Evolutionary conservation across 2,113 vertebrate species (phyloP).

Genomic region (Athene noctua): DNA sequence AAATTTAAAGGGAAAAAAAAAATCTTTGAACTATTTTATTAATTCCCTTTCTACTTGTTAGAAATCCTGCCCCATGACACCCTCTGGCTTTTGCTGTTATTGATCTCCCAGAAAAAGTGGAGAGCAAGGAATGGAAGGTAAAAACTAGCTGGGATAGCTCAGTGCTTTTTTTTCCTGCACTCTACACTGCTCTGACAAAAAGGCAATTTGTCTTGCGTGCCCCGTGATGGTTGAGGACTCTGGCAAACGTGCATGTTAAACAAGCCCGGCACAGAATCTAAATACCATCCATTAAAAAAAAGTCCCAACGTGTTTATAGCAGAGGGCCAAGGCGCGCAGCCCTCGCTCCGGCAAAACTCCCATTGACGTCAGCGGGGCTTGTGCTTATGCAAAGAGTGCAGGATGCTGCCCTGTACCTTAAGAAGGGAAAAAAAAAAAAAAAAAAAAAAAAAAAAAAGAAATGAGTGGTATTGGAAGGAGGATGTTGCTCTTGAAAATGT

Average conservation of each 20-base stretch:
- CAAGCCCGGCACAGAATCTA: slow-evolving; percentile 62
- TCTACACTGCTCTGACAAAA: slow-evolving; percentile 31
- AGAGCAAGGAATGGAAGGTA: not conserved
- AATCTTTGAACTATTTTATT: not conserved
- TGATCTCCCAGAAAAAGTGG: not conserved
- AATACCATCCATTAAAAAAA: slow-evolving; percentile 70
- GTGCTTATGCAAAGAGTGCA: not conserved
- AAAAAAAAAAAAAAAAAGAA: not conserved
- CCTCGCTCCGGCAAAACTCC: slow-evolving; percentile 1
- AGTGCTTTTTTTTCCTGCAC: slow-evolving; percentile 2
- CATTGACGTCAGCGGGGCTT: slow-evolving; percentile 21
- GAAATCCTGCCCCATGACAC: not conserved
- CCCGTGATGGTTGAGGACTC: slow-evolving; percentile 61
- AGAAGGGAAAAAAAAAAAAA: rapidly evolving
- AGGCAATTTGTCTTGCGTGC: slow-evolving; percentile 67
- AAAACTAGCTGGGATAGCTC: slow-evolving; percentile 35
- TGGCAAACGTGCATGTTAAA: slow-evolving; percentile 64
- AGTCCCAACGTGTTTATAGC: slow-evolving; percentile 70
- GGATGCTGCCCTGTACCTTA: slow-evolving; percentile 26
- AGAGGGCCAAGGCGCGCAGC: slow-evolving; percentile 37
- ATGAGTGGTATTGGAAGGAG: slow-evolving; percentile 46
- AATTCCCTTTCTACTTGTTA: not conserved
- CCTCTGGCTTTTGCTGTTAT: not conserved
- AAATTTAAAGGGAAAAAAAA: not conserved
- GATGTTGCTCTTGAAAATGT: slow-evolving; percentile 66